Base-by-base conservation (phyloP, 2,888 invertebrate species). In the Drosophila nigricruria region DNA sequence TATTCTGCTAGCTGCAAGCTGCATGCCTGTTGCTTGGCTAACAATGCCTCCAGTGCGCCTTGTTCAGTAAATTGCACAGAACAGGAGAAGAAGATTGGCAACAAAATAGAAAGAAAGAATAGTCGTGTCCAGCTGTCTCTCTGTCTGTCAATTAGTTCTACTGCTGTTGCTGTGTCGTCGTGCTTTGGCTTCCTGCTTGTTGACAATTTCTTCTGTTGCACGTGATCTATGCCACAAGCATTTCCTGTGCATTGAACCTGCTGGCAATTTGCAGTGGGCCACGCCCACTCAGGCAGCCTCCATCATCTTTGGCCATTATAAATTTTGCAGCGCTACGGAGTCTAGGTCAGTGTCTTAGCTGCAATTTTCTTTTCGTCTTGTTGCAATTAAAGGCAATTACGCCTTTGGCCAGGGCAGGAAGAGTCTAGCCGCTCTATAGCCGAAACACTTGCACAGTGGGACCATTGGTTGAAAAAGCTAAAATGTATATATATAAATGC, bases 321-420 rank as follows among this genome's bases (percentile, higher is more conserved):
- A 81, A 83, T 90, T 77, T 73, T 72, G 79, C 67, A 74, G 65
- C 76, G 72, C 73, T 53, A 61, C 68, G 64, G 73, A 89, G 90
- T 89, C 89, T 89, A 87, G 89, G 89, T 91, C 89, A 91, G 88
- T 91, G 91, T 89, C 91, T 91, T 86, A 77, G 90, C 85, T 70
- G 90, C 82, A 89, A 83, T 88, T 88, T 82, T 56, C 68, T 43
- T 59, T 69, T 69, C 53, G 83, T 49, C 81, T 70, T 78, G 68
- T 73, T 70, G 88, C 88, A 91, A 92, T 91, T 91, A 91, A 83
- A 81, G 79, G 87, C 83, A 92, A 92, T 91, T 92, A 88, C 70
- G 61, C 63, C 61, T 50, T 52, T 49, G 61, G 57, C 63, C 53
- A 34, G 32, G 38, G 43, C 79, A 79, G 79, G 79, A 80, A 82